Percentiles rank a stretch among this genome's conserved stretches.
Evolutionary conservation across 2,113 vertebrate species (phyloP).

Genomic region (Pseudois nayaur): DNA sequence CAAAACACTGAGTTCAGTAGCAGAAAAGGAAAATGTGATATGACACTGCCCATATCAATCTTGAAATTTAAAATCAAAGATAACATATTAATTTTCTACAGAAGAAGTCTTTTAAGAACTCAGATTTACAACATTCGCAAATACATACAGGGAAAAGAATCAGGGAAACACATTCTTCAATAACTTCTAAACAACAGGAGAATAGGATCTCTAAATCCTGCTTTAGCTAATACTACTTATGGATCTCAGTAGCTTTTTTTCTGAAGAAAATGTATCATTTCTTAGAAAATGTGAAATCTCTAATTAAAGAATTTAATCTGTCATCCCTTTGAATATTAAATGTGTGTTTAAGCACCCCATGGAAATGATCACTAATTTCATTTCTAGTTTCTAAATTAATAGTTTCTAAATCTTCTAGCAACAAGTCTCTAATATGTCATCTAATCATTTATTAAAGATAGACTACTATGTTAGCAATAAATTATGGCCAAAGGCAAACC

Average conservation of each 20-base stretch:
- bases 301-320: conserved; percentile 17
- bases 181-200: not conserved
- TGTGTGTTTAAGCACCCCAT: not conserved
- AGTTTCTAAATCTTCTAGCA: conserved; percentile 3
- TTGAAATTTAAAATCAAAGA: conserved; percentile 26
- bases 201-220: not conserved
- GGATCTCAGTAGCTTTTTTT: not conserved
- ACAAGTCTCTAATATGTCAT: not conserved
- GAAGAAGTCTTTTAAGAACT: not conserved
- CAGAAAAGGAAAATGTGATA: not conserved
- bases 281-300: not conserved
- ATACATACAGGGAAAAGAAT: not conserved
- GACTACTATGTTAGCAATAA: not conserved
- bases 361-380: conserved; percentile 23
- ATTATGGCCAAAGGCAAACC: not conserved
- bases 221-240: not conserved
- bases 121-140: not conserved
- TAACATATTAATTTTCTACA: not conserved
- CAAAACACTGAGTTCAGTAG: not conserved
- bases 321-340: not conserved
- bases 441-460: conserved; percentile 14
- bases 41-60: not conserved
- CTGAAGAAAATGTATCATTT: not conserved
- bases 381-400: conserved; percentile 17
- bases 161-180: not conserved